Evolutionary conservation across 2,113 vertebrate species (phyloP).

Genomic region (Zosterops pallidus): DNA sequence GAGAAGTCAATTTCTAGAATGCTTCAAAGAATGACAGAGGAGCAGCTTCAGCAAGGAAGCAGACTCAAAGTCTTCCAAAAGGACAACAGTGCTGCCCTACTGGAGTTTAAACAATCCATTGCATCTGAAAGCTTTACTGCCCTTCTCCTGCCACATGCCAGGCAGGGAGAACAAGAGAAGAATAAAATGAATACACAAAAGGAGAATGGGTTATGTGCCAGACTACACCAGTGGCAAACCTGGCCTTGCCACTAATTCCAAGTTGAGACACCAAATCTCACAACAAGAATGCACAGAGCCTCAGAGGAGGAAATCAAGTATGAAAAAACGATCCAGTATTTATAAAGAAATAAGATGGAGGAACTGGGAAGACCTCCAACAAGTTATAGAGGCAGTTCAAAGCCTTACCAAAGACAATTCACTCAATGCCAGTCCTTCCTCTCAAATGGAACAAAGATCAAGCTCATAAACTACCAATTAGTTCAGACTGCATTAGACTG

Average conservation of each 20-base stretch:
- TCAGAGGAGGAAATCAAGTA: not conserved
- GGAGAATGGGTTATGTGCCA: not conserved
- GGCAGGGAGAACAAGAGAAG: not conserved
- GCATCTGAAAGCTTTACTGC: not conserved
- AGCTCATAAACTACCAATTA: not conserved
- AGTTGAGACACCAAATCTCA: not conserved
- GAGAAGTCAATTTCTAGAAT: not conserved
- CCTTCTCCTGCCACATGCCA: not conserved
- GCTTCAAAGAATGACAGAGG: not conserved
- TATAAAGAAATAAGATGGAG: not conserved
- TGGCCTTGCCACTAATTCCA: not conserved
- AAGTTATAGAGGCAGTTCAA: not conserved
- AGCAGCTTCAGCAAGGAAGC: not conserved
- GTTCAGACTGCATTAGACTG: not conserved
- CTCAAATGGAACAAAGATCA: not conserved
- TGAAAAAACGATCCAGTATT: not conserved
- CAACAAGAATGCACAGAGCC: not conserved
- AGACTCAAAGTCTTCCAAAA: not conserved
- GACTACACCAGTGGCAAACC: not conserved
- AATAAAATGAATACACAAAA: not conserved
- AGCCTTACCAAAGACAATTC: not conserved
- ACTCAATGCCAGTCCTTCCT: not conserved
- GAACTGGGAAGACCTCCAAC: not conserved
- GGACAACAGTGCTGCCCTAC: not conserved
- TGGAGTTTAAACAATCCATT: not conserved